phyloP scores from a whole-genome alignment of 2,888 invertebrate species.

The Pecten maximus region DNA sequence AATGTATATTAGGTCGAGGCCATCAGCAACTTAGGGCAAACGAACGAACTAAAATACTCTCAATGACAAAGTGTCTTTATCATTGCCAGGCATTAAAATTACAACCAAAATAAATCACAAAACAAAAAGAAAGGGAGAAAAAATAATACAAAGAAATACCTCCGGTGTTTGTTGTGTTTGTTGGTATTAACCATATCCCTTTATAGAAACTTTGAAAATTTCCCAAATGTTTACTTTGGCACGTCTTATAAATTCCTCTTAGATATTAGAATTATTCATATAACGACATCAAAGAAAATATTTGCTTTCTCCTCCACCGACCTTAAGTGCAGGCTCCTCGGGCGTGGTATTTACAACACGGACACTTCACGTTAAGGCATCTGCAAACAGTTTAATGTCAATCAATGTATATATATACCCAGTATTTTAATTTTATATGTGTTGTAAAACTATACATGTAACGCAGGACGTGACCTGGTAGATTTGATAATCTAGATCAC shows the following conservation, averaged over 20 bases:
- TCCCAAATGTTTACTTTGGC: not conserved
- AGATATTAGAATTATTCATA: constrained; percentile 8
- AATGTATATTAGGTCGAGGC: too few relatives aligned
- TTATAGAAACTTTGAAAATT: not conserved
- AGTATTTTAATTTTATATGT: constrained; percentile 1
- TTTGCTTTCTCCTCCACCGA: not conserved
- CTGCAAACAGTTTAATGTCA: not conserved
- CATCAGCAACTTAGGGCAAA: too few relatives aligned
- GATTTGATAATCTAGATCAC: not conserved
- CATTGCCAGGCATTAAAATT: too few relatives aligned
- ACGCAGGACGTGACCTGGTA: not conserved
- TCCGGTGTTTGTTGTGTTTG: not conserved
- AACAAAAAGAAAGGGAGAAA: too few relatives aligned
- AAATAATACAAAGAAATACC: too few relatives aligned
- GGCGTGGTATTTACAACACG: not conserved
- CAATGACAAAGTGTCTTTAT: too few relatives aligned
- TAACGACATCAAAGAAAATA: constrained; percentile 16
- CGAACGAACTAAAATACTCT: too few relatives aligned
- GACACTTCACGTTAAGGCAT: not conserved
- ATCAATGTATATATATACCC: not conserved
- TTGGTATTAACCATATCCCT: not conserved
- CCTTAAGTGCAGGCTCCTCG: not conserved
- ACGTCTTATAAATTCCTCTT: not conserved
- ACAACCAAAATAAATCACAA: too few relatives aligned
- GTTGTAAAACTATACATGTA: not conserved